Evolutionary conservation across 2,797 vertebrate species (phyloP), one percentile per base, ranked within the genome.

Genomic region (Anisognathus igniventris): DNA sequence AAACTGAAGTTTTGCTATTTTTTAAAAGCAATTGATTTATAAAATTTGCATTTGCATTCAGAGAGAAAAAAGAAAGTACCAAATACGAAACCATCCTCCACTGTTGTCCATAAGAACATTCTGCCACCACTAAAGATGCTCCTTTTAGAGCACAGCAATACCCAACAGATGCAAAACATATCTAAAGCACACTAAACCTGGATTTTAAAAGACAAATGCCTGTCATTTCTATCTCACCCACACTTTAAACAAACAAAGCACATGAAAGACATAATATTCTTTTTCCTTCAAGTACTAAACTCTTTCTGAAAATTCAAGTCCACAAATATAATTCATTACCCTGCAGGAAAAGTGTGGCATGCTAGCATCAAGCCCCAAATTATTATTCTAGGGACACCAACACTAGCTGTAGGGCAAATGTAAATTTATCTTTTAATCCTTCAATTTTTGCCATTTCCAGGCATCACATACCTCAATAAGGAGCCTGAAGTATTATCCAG

Each of bases 371-470:
- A 91, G 71, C 35, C 54, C 23, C 24, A 70, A 70, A 74, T 77
- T 71, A 77, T 60, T 27, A 82, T 82, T 91, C 64, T 37, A 68
- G 60, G 83, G 66, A 92, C 56, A 79, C 27, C 67, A 92, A 53
- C 18, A 37, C 23, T 60, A 73, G 67, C 95, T 77, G 20, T 7
- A 56, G 35, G 90, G 40, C 19, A 86, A 89, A 88, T 61, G 67
- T 57, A 86, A 89, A 92, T 65, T 70, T 39, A 86, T 61, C 80
- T 91, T 96, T 92, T 92, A 93, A 93, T 92, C 83, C 73, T 91
- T 79, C 86, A 20, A 7, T 68, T 94, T 95, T 77, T 87, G 47
- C 60, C n/a, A 66, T 91, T 94, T 93, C 70, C 58, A 95, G 74
- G 50, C 79, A 92, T 48, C 60, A 18, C 2, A 30, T 42, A 91